Percentiles rank a stretch among this genome's conserved stretches.
Evolutionary conservation across 2,113 vertebrate genomes (phyloP).

Genomic region (Euleptes europaea): DNA sequence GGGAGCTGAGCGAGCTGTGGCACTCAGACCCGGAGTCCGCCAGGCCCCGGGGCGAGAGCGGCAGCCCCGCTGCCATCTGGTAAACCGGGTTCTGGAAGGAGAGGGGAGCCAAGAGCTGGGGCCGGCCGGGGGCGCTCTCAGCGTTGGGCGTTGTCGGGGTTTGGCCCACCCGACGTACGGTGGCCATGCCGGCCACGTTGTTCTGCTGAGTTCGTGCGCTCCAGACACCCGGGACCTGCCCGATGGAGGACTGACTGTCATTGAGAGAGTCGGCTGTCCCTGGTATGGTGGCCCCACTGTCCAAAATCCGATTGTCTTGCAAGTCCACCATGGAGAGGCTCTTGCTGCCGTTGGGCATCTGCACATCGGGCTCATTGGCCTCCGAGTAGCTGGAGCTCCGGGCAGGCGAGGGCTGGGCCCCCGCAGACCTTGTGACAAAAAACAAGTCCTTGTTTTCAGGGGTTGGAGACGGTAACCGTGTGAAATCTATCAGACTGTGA

Average conservation of each 20-base stretch:
- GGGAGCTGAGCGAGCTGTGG: constrained; percentile 97
- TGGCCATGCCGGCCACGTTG: constrained; percentile 80
- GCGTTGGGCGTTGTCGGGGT: constrained; percentile 80
- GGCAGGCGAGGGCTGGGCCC: constrained; percentile 93
- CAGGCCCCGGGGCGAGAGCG: constrained; percentile 88
- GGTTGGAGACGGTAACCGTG: constrained; percentile 96
- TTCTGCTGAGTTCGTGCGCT: constrained; percentile 80
- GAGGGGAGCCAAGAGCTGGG: constrained; percentile 91
- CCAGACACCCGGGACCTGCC: constrained; percentile 83
- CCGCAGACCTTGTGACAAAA: constrained; percentile 96
- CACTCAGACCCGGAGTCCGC: constrained; percentile 95
- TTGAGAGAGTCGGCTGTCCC: constrained; percentile 73
- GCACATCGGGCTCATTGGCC: constrained; percentile 93
- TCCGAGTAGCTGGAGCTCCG: constrained; percentile 98
- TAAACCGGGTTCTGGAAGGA: constrained; percentile 99
- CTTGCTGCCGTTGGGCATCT: constrained; percentile 94
- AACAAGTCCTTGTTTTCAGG: constrained; percentile 99
- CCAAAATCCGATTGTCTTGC: constrained; percentile 89
- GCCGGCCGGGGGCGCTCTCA: constrained; percentile 84
- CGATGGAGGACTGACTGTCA: constrained; percentile 76
- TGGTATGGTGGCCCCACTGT: constrained; percentile 72
- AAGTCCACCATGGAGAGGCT: constrained; percentile 99
- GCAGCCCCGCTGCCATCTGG: constrained; percentile 96
- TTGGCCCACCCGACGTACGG: constrained; percentile 85
- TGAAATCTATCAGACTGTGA: constrained; percentile 96